Evolutionary conservation across 2,888 invertebrate species (phyloP), one percentile per base, ranked within the genome.

Genomic region (Calameuta idolon): DNA sequence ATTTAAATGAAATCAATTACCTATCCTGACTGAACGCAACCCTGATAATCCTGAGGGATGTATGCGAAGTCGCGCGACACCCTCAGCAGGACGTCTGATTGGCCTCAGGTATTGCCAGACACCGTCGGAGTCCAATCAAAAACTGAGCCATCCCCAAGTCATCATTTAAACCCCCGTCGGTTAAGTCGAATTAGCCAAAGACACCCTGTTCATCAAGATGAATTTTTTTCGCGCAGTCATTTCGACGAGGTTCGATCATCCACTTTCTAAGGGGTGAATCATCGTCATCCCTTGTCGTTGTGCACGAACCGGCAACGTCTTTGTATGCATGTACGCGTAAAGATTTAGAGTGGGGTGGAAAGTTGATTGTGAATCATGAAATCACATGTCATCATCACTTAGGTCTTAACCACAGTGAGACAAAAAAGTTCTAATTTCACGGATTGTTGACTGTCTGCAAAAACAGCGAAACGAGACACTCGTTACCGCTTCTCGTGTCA

Each of bases 1-100:
- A 84, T 87, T 87, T 86, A 86, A 87, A 87, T 79, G 85, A 86
- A 88, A 88, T 88, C 86, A 88, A 88, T 88, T 86, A 88, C 83
- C 82, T 73, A 23, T 79, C 79, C 76, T 81, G 83, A 81, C 85
- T 79, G 80, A 81, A 79, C 81, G 83, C 84, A 86, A 85, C 86
- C 87, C 85, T 23, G 76, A 34, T 76, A 34, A 81, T 81, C 81
- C 83, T 82, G 78, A 83, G 85, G 83, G 82, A 82, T 79, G 79
- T 81, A 80, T 82, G 83, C 81, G 82, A 83, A 82, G 80, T 83
- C 83, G 79, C 82, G 82, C 82, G 81, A 83, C 82, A 81, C 84
- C 83, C 83, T 83, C 84, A 75, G 81, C 86, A 81, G 87, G 88
- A 84, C 81, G 83, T 83, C 83, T 82, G 81, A 80, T 82, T 80